These are phyloP conservation scores for Pseudorhombus dupliciocellatus DNA, from an alignment of 2,113 vertebrate genomes.

Conservation along the genomic window DNA sequence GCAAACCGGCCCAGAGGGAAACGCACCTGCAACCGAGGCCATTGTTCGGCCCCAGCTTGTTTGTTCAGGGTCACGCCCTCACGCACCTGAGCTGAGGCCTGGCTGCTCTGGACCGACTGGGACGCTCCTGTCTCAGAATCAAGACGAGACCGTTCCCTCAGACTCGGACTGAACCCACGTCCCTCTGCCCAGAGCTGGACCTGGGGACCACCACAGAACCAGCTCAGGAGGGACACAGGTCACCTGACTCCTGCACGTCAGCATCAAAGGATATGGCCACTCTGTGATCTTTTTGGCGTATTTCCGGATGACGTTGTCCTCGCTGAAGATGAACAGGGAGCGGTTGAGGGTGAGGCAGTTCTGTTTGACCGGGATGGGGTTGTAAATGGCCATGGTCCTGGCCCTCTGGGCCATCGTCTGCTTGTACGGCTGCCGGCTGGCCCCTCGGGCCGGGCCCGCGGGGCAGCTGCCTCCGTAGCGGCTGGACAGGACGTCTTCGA, in stretches of 20 bases:
- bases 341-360: slow-evolving; percentile 97
- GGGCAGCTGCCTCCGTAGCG: slow-evolving; percentile 86
- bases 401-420: slow-evolving; percentile 97
- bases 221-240: no score
- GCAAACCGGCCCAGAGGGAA: slow-evolving; percentile 18
- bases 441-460: slow-evolving; percentile 82
- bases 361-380: slow-evolving; percentile 97
- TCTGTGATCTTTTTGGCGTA: slow-evolving; percentile 99
- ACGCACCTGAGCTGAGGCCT: slow-evolving; percentile 31
- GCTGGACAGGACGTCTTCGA: slow-evolving; percentile 90
- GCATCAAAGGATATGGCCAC: slow-evolving; percentile 91
- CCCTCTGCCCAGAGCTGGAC: no score
- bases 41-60: slow-evolving; percentile 4
- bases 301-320: slow-evolving; percentile 98
- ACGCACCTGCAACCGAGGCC: background rate
- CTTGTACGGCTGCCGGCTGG: slow-evolving; percentile 89
- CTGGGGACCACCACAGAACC: no score
- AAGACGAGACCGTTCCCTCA: no score
- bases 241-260: background rate
- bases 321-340: slow-evolving; percentile 97
- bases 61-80: slow-evolving; percentile 63
- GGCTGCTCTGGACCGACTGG: background rate
- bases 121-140: no score
- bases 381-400: slow-evolving; percentile 97
- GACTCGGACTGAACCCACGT: no score